Evolutionary conservation across 2,113 vertebrate species (phyloP).

Genomic region (Seriola rivoliana): DNA sequence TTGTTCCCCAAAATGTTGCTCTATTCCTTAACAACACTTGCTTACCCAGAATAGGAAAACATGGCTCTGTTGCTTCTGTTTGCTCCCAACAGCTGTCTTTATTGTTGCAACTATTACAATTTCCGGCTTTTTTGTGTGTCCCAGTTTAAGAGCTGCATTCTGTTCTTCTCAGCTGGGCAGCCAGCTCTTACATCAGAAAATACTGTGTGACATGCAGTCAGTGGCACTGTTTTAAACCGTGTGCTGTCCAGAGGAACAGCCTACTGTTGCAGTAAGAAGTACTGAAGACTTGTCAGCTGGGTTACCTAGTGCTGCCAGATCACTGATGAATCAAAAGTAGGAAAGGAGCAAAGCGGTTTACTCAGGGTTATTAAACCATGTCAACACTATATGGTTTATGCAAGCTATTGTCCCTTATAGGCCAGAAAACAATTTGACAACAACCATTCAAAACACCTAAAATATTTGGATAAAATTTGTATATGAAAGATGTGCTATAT

Average conservation of each 20-base stretch:
- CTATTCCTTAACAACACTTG: neutral
- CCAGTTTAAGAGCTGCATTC: constrained; percentile 39
- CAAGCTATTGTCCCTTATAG: neutral
- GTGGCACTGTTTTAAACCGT: constrained; percentile 12
- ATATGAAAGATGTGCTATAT: neutral
- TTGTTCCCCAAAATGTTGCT: neutral
- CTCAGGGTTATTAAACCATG: neutral
- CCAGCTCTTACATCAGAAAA: constrained; percentile 45
- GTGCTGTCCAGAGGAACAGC: constrained; percentile 28
- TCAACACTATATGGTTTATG: neutral
- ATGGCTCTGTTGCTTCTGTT: neutral
- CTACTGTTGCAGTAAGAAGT: constrained; percentile 11
- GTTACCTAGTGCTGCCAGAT: constrained; percentile 1
- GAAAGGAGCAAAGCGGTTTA: neutral
- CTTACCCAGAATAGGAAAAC: neutral
- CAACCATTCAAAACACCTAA: neutral
- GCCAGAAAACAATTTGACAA: neutral
- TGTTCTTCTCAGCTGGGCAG: constrained; percentile 37
- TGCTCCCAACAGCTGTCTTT: constrained; percentile 20
- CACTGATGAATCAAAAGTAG: neutral
- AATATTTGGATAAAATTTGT: neutral
- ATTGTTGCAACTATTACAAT: constrained; percentile 14
- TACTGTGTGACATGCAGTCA: constrained; percentile 28
- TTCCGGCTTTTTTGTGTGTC: constrained; percentile 45
- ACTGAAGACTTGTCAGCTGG: neutral